Evolutionary conservation across 1,140 invertebrate genomes (phyloP).

Genomic region (Dolichoris vasculosae): DNA sequence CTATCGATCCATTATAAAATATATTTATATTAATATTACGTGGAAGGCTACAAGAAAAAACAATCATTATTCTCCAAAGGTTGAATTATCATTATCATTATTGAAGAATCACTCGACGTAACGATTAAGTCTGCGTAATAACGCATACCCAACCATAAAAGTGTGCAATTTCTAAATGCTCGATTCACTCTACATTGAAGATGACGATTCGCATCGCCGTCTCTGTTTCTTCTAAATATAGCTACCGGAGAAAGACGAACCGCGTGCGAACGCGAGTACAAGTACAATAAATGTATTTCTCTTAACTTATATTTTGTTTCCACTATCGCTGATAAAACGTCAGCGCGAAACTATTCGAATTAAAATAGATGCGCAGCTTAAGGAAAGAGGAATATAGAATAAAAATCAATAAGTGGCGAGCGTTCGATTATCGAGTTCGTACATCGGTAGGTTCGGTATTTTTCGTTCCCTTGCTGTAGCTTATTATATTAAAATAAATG

Average conservation of each 20-base stretch:
- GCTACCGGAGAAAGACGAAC: not conserved
- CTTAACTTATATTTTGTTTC: conserved; percentile 24
- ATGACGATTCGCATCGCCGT: conserved; percentile 44
- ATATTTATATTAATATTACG: not conserved
- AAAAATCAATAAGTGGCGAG: too few relatives aligned
- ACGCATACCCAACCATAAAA: not conserved
- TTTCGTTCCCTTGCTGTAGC: not conserved
- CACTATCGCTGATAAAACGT: conserved; percentile 10
- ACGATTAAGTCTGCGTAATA: not conserved
- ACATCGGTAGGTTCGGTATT: too few relatives aligned
- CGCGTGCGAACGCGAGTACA: conserved; percentile 21
- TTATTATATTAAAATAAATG: conserved; percentile 1
- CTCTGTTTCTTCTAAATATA: conserved; percentile 42
- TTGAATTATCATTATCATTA: not conserved
- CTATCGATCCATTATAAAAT: not conserved
- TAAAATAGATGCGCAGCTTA: conserved; percentile 1
- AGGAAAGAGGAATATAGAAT: not conserved
- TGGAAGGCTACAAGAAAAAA: not conserved
- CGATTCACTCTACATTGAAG: conserved; percentile 43
- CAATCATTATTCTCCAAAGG: not conserved
- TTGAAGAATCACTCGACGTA: not conserved
- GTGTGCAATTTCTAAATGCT: conserved; percentile 38
- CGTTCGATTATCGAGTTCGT: too few relatives aligned
- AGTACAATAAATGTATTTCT: conserved; percentile 39
- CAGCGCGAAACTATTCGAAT: conserved; percentile 15